Conservation (phyloP, 2,113 vertebrate genomes). For the Monopterus albus region DNA sequence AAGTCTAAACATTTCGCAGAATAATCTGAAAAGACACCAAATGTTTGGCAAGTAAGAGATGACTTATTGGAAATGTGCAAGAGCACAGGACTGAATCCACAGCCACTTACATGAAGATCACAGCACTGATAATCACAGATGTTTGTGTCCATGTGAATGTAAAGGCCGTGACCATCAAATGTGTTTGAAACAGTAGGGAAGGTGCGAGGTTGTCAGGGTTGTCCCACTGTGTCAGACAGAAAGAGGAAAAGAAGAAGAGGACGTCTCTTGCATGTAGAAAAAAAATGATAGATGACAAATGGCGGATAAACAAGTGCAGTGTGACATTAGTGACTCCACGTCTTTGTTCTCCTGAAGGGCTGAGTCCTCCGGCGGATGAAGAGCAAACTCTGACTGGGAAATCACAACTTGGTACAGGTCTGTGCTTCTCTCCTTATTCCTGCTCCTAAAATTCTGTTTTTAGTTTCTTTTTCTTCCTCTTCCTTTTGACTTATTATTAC, state of each 20-base stretch:
- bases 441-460: neutral
- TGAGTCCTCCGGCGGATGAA: constrained; percentile 50
- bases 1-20: constrained; percentile 4
- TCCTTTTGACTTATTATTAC: neutral
- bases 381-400: constrained; percentile 54
- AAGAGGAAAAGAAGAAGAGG: constrained; percentile 22
- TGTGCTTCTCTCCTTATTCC: constrained; percentile 35
- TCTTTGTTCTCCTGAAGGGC: constrained; percentile 66
- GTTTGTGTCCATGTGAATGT: too few relatives aligned
- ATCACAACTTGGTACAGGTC: constrained; percentile 62
- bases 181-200: constrained; percentile 34
- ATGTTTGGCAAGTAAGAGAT: neutral
- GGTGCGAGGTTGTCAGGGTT: constrained; percentile 57
- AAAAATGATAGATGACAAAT: constrained; percentile 58
- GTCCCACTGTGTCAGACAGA: constrained; percentile 56
- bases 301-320: constrained; percentile 47
- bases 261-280: constrained; percentile 40
- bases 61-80: too few relatives aligned
- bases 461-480: constrained; percentile 10
- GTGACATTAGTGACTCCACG: too few relatives aligned
- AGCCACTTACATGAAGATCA: too few relatives aligned
- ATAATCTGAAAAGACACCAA: neutral
- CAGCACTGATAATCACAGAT: too few relatives aligned
- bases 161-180: too few relatives aligned
- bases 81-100: too few relatives aligned